Evolutionary conservation across 2,888 invertebrate genomes (phyloP), one percentile per base, ranked within the genome.

Genomic region (Clepsis dumicolana): DNA sequence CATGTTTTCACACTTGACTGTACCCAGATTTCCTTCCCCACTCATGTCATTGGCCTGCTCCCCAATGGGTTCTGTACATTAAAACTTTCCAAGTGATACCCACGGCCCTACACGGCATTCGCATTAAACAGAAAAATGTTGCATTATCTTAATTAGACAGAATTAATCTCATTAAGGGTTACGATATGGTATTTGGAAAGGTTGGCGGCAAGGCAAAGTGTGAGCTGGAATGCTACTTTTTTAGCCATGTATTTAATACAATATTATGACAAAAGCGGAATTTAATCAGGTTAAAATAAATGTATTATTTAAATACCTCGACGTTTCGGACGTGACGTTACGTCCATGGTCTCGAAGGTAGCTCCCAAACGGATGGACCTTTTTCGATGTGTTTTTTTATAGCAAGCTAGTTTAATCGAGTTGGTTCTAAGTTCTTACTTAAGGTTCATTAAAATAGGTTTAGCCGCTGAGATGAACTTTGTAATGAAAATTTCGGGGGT

Each of bases 121-220:
- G 82, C 90, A 90, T 91, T 88, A 89, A 75, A 82, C 81, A 80
- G 79, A 87, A 87, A 89, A 87, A 88, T 84, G 77, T 80, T 75
- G 44, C 56, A 62, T 54, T 61, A 62, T 56, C 66, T 54, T 66
- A 66, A 66, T 66, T 66, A 54, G 61, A 38, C 56, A 18, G 27
- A 54, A 56, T 41, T 44, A 48, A 29, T 18, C 29, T 66, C 25
- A 66, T 66, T 66, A 66, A 35, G 35, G 61, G 48, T 48, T 56
- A 41, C 24, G 29, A 32, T 18, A n/a, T n/a, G n/a, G 16, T 66
- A 29, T 66, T 41, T 54, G 41, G 38, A 52, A 41, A 32, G 2
- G 52, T 32, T 32, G 29, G 48, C 25, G 48, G 18, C 21, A 38
- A 24, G 48, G 59, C 50, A 25, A 29, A 2, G 35, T 25, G 5